phyloP scores from a whole-genome alignment of 2,797 vertebrate genomes.

The Phataginus tetradactyla region DNA sequence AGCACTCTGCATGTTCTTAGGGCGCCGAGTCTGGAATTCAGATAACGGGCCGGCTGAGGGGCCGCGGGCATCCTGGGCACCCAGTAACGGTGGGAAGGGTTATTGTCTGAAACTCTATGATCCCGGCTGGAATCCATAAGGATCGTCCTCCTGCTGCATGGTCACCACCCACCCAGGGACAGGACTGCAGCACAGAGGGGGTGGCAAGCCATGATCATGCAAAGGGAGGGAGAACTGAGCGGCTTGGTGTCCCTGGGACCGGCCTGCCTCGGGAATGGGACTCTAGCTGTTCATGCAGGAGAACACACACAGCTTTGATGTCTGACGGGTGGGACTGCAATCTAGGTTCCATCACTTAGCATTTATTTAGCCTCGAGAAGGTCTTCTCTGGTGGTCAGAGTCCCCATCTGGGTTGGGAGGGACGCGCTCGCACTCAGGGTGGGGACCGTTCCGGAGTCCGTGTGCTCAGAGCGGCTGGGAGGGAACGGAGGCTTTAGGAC shows the following conservation, averaged over 20 bases:
- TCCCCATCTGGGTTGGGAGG: neutral
- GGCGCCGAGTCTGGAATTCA: neutral
- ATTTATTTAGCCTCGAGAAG: neutral
- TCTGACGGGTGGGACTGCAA: neutral
- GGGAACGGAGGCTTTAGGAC: no score
- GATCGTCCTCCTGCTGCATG: neutral
- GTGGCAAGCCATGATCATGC: neutral
- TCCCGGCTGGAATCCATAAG: neutral
- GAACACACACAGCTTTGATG: neutral
- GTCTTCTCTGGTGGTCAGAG: neutral
- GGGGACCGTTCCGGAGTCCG: rapidly evolving
- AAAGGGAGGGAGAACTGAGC: neutral
- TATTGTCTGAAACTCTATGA: neutral
- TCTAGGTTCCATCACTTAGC: neutral
- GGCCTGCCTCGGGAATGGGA: neutral
- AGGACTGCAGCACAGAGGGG: neutral
- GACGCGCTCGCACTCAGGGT: no score
- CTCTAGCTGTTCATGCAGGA: neutral
- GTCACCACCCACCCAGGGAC: neutral
- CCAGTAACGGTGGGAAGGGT: neutral
- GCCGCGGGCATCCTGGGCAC: neutral
- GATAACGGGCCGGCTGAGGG: neutral
- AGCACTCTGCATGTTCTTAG: neutral
- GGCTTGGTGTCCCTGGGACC: neutral
- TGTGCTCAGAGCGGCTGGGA: neutral